Conservation (phyloP, 1,140 invertebrate species). For the Trichonephila clavipes region DNA sequence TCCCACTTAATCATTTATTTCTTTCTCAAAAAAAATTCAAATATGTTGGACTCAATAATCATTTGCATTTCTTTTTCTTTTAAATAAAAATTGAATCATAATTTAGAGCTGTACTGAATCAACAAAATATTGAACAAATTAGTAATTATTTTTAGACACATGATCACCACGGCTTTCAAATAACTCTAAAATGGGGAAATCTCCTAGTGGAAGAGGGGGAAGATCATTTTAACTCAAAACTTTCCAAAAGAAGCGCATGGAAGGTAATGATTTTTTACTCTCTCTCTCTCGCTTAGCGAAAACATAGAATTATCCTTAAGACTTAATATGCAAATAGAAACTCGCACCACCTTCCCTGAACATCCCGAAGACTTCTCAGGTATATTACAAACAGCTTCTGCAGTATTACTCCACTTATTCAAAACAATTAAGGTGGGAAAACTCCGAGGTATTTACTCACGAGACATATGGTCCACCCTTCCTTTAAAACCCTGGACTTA, state of each 20-base stretch:
- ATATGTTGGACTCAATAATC: too few relatives aligned
- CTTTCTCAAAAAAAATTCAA: too few relatives aligned
- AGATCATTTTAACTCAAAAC: too few relatives aligned
- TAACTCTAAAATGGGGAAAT: too few relatives aligned
- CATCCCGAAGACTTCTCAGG: neutral
- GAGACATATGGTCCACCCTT: neutral
- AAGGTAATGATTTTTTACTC: neutral
- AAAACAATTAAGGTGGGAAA: conserved; percentile 33
- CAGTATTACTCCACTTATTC: neutral
- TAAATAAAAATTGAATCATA: too few relatives aligned
- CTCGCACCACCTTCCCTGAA: neutral
- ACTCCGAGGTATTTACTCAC: neutral
- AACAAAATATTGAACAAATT: too few relatives aligned
- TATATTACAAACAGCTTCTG: neutral
- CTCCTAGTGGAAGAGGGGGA: too few relatives aligned
- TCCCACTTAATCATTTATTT: too few relatives aligned
- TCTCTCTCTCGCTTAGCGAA: neutral
- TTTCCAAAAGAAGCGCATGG: neutral
- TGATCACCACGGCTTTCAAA: too few relatives aligned
- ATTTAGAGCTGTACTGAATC: too few relatives aligned
- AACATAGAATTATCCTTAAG: neutral
- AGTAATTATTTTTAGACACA: too few relatives aligned
- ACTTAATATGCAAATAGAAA: conserved; percentile 5
- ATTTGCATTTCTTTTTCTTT: too few relatives aligned
- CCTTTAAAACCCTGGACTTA: neutral